These are phyloP conservation scores for Petrophora chlorosata DNA, from an alignment of 2,888 invertebrate genomes.

Conservation along the genomic window DNA sequence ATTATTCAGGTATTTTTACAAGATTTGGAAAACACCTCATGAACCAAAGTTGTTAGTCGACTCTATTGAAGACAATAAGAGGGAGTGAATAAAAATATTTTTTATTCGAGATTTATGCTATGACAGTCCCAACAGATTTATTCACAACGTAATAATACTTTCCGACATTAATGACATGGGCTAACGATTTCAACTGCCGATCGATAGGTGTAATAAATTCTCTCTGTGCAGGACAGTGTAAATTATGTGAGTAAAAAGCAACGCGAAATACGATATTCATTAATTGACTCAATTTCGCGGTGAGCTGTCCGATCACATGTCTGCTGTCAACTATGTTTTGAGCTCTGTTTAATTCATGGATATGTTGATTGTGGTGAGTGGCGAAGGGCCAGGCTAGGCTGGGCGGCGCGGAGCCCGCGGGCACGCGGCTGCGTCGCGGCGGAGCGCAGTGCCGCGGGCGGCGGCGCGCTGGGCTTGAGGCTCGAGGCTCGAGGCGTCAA, in stretches of 20 bases:
- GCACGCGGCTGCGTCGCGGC: conserved; percentile 23
- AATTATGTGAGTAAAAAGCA: conserved; percentile 54
- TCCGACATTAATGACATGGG: conserved; percentile 14
- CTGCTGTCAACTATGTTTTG: conserved; percentile 50
- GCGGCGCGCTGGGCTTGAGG: conserved; percentile 8
- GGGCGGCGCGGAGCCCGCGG: too few species aligned
- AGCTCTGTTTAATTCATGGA: conserved; percentile 43
- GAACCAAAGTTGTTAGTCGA: too few species aligned
- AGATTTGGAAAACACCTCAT: too few species aligned
- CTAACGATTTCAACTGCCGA: conserved; percentile 40
- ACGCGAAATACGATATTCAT: conserved; percentile 56
- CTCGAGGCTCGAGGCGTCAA: conserved; percentile 40
- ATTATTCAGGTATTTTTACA: too few species aligned
- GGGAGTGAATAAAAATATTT: neutral
- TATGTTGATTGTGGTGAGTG: conserved; percentile 5
- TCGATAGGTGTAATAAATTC: conserved; percentile 48
- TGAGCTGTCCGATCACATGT: conserved; percentile 56
- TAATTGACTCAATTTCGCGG: conserved; percentile 63
- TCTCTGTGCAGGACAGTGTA: conserved; percentile 46
- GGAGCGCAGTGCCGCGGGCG: neutral
- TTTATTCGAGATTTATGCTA: conserved; percentile 10
- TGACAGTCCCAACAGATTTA: conserved; percentile 7
- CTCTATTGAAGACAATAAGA: neutral
- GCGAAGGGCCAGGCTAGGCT: conserved; percentile 30
- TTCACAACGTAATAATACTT: conserved; percentile 16